Conservation (phyloP, 2,888 invertebrate genomes). For the Escarpia spicata region DNA sequence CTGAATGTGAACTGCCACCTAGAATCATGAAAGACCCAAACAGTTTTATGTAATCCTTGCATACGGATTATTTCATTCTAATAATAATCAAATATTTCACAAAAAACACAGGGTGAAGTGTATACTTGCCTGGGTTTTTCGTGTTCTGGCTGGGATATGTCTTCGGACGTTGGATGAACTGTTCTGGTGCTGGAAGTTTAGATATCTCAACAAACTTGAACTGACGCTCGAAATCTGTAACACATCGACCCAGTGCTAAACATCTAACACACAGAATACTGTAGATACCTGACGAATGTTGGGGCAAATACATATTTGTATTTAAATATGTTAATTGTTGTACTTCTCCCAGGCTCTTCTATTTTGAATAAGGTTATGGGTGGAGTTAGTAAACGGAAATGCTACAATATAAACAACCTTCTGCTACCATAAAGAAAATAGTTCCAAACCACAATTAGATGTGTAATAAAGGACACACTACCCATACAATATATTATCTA, state of each 20-base stretch:
- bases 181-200: not conserved
- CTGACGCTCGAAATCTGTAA: constrained; percentile 4
- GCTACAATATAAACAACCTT: too few relatives aligned
- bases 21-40: not conserved
- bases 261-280: not conserved
- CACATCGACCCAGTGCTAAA: not conserved
- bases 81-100: not conserved
- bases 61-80: too few relatives aligned
- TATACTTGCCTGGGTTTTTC: not conserved
- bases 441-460: too few relatives aligned
- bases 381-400: too few relatives aligned
- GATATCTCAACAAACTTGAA: not conserved
- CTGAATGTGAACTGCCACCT: not conserved
- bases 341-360: too few relatives aligned
- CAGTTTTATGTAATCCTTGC: not conserved
- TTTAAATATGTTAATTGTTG: too few relatives aligned
- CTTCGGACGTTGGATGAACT: not conserved
- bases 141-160: constrained; percentile 11
- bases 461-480: too few relatives aligned
- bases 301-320: too few relatives aligned
- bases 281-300: too few relatives aligned
- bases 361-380: too few relatives aligned
- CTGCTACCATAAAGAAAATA: too few relatives aligned
- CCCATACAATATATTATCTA: too few relatives aligned
- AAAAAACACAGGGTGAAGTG: not conserved